A percentile compares a stretch with the other conserved stretches of the same genome.
Evolutionary conservation across 2,113 vertebrate species (phyloP).

Genomic region (Gorsachius goisagi): DNA sequence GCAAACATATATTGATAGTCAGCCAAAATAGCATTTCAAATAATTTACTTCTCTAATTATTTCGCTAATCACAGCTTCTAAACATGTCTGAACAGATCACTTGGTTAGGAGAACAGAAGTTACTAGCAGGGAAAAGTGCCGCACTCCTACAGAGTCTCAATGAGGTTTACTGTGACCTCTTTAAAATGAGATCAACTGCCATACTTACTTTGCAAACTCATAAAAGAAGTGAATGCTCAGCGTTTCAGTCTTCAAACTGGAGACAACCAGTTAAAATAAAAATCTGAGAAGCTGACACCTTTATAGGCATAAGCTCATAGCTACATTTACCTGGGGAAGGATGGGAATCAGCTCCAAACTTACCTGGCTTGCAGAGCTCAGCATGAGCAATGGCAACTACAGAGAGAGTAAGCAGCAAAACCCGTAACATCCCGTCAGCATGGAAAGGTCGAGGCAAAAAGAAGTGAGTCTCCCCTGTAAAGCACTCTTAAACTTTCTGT

Average conservation of each 20-base stretch:
- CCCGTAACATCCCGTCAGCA: constrained; percentile 70
- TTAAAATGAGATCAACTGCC: neutral
- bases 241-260: neutral
- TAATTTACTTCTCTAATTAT: neutral
- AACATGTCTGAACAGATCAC: neutral
- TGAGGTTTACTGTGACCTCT: neutral
- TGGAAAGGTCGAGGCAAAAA: constrained; percentile 55
- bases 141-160: neutral
- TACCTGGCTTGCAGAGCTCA: constrained; percentile 77
- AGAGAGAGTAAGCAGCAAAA: constrained; percentile 67
- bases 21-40: neutral
- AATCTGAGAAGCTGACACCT: neutral
- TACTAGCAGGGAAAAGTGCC: neutral
- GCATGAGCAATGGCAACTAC: constrained; percentile 27
- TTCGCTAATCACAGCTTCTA: neutral
- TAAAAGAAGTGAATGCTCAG: neutral
- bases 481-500: constrained; percentile 71
- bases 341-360: constrained; percentile 16
- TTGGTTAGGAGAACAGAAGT: neutral
- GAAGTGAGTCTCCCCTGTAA: constrained; percentile 10
- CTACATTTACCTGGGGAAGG: neutral
- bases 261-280: neutral
- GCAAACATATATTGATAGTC: neutral
- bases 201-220: neutral
- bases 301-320: neutral